Conservation (phyloP, 2,888 invertebrate species). For the Oasisia sp. region DNA sequence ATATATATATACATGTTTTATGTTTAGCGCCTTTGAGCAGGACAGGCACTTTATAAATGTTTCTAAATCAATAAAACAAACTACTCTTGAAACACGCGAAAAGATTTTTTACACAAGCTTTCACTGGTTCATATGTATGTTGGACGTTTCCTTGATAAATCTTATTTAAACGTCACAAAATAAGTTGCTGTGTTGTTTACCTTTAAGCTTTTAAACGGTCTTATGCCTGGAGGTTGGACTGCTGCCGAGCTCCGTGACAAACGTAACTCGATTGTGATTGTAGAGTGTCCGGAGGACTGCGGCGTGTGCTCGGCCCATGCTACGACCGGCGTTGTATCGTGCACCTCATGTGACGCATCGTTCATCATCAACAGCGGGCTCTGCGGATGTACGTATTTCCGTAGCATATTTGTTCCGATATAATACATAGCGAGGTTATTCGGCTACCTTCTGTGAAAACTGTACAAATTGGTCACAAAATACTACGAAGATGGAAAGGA, state of each 20-base stretch:
- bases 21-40: too few relatives aligned
- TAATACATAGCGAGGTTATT: not conserved
- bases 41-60: too few relatives aligned
- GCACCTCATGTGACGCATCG: not conserved
- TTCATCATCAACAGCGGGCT: not conserved
- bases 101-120: too few relatives aligned
- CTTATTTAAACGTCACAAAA: not conserved
- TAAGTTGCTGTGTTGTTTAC: not conserved
- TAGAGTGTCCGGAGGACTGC: not conserved
- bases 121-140: too few relatives aligned
- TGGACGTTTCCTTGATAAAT: not conserved
- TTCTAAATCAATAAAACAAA: too few relatives aligned
- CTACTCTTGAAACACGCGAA: too few relatives aligned
- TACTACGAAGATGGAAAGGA: not conserved
- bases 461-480: not conserved
- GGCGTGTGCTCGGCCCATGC: not conserved
- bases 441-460: not conserved
- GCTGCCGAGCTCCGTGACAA: not conserved
- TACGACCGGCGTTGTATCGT: slow-evolving; percentile 13
- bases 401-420: not conserved
- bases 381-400: slow-evolving; percentile 17
- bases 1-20: too few relatives aligned
- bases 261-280: not conserved
- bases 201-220: too few relatives aligned
- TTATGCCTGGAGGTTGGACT: not conserved